Percentiles rank a stretch among this genome's conserved stretches.
Conservation (phyloP, 2,888 invertebrate species). For the Urechis unicinctus region DNA sequence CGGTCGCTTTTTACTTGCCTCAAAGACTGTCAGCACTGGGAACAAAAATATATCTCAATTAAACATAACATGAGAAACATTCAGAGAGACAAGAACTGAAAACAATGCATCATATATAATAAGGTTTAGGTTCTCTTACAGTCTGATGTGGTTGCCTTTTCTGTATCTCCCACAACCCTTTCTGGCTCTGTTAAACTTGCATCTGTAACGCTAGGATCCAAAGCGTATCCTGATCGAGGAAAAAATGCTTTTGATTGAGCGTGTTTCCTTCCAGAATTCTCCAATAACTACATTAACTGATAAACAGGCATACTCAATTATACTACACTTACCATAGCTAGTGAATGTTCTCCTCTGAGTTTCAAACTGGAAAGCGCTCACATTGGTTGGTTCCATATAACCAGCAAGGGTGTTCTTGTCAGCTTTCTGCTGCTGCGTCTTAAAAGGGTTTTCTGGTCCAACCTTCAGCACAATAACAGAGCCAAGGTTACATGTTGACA, state of each 20-base stretch:
- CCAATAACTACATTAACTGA: too few species aligned
- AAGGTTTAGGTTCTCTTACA: slow-evolving; percentile 62
- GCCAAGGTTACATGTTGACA: too few species aligned
- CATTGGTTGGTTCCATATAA: slow-evolving; percentile 87
- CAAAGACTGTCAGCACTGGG: slow-evolving; percentile 65
- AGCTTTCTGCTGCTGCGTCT: slow-evolving; percentile 81
- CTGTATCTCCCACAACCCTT: slow-evolving; percentile 59
- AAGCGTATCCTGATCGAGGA: slow-evolving; percentile 65
- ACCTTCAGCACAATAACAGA: slow-evolving; percentile 51
- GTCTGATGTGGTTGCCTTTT: slow-evolving; percentile 66
- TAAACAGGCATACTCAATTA: too few species aligned
- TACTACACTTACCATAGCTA: slow-evolving; percentile 68
- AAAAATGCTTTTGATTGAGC: too few species aligned
- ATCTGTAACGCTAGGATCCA: slow-evolving; percentile 85
- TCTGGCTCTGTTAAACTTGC: slow-evolving; percentile 49
- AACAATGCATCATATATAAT: too few species aligned
- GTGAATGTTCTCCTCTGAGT: slow-evolving; percentile 87
- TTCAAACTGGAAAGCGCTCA: slow-evolving; percentile 96
- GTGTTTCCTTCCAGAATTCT: too few species aligned
- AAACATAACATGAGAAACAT: not conserved
- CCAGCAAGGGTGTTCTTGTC: slow-evolving; percentile 87
- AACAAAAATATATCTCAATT: not conserved
- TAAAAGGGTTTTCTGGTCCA: slow-evolving; percentile 89
- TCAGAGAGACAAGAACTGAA: too few species aligned
- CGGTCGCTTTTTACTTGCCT: slow-evolving; percentile 61